Conservation (phyloP, 1,140 invertebrate species). For the Pinna nobilis region DNA sequence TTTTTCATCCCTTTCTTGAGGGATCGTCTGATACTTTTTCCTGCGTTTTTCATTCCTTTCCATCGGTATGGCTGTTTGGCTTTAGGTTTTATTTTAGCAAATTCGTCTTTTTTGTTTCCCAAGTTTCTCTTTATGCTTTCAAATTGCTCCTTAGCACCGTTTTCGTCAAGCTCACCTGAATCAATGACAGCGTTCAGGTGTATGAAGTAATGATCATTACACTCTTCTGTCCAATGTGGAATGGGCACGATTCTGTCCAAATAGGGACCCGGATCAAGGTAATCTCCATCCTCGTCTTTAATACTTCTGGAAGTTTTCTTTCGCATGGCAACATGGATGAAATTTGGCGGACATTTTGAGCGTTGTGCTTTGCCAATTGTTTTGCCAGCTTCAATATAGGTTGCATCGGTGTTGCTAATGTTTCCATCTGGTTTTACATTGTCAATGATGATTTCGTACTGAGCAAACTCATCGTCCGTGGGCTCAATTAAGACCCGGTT, state of each 20-base stretch:
- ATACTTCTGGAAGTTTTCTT: constrained; percentile 1
- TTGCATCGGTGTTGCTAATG: constrained; percentile 5
- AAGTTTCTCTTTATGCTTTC: neutral
- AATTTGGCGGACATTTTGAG: constrained; percentile 32
- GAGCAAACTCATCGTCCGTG: constrained; percentile 15
- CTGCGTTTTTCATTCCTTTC: neutral
- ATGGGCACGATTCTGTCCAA: constrained; percentile 38
- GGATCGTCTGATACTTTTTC: neutral
- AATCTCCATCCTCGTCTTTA: constrained; percentile 27
- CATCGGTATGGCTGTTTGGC: neutral
- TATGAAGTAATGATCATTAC: constrained; percentile 44
- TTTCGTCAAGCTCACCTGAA: neutral
- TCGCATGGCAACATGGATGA: constrained; percentile 46
- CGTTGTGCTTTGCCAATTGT: constrained; percentile 27
- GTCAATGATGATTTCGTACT: constrained; percentile 48
- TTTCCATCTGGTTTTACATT: constrained; percentile 25
- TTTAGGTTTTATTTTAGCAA: neutral
- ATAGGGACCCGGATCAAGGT: constrained; percentile 45
- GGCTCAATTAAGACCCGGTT: constrained; percentile 33
- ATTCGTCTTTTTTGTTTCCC: neutral
- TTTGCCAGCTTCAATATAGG: constrained; percentile 12
- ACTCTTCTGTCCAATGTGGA: constrained; percentile 45
- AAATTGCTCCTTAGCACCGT: neutral
- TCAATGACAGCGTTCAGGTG: neutral
- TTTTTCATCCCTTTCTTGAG: neutral